Conservation (phyloP, 2,113 vertebrate genomes). For the Bos indicus region DNA sequence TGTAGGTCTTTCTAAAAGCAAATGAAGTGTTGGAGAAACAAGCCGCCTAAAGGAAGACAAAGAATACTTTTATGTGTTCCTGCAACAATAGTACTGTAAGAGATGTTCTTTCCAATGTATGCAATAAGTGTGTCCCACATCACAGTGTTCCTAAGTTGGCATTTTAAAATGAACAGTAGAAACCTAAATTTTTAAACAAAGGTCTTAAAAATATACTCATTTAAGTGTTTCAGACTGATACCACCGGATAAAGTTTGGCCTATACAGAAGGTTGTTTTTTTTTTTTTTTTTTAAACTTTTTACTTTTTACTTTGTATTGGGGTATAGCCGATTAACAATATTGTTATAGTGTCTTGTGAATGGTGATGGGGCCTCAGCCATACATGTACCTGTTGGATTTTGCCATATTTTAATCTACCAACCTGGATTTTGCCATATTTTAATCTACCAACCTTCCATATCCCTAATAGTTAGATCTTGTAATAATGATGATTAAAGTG, state of each 20-base stretch:
- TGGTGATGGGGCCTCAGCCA: neutral
- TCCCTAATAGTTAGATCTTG: neutral
- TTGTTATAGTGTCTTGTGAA: neutral
- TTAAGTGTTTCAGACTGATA: neutral
- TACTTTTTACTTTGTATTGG: neutral
- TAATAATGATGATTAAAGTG: neutral
- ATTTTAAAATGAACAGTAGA: conserved; percentile 9
- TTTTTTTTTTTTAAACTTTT: neutral
- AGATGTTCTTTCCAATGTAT: neutral
- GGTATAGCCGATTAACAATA: neutral
- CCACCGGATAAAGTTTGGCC: neutral
- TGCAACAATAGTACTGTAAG: neutral
- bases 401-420: neutral
- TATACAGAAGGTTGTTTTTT: neutral
- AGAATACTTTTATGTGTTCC: neutral
- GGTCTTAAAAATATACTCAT: neutral
- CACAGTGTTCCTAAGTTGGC: neutral
- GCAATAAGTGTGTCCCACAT: neutral
- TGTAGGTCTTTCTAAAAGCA: conserved; percentile 48
- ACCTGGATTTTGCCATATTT: neutral
- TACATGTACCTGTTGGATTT: neutral
- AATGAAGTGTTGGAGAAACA: conserved; percentile 3
- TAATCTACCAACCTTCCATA: neutral
- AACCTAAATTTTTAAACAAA: neutral
- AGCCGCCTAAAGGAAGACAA: neutral